Conservation (phyloP, 2,888 invertebrate species). For the Polietes domitor region DNA sequence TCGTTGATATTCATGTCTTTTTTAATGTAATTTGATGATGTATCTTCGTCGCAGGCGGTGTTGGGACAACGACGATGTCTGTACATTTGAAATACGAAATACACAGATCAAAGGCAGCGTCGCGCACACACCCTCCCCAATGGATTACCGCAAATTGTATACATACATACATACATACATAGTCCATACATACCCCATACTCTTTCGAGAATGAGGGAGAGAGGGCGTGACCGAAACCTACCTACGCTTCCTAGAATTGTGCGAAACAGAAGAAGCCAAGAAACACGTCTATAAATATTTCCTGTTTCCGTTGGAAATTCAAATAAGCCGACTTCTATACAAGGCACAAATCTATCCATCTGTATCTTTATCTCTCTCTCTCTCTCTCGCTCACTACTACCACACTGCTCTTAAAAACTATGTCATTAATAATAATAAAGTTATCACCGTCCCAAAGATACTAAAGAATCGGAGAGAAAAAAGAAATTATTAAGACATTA, state of each 20-base stretch:
- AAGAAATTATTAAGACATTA: slow-evolving; percentile 55
- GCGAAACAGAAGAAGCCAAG: not conserved
- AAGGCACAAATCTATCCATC: not conserved
- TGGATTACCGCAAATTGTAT: not conserved
- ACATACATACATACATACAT: not conserved
- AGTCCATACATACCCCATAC: not conserved
- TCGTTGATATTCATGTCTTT: no score
- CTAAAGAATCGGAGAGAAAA: not conserved
- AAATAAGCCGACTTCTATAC: not conserved
- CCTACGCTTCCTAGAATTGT: not conserved
- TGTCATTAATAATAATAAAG: not conserved
- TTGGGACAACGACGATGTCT: no score
- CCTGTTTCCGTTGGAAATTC: slow-evolving; percentile 55
- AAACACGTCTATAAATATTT: slow-evolving; percentile 65
- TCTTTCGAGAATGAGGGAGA: not conserved
- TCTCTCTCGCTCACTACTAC: not conserved
- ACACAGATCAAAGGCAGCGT: not conserved
- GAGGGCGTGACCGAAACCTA: not conserved
- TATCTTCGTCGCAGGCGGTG: no score
- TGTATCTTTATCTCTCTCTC: no score
- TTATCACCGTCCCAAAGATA: not conserved
- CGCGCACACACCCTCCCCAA: not conserved
- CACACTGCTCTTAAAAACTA: not conserved
- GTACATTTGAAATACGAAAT: not conserved
- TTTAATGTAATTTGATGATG: no score